Evolutionary conservation across 2,113 vertebrate genomes (phyloP).

Genomic region (Bostrychus sinensis): DNA sequence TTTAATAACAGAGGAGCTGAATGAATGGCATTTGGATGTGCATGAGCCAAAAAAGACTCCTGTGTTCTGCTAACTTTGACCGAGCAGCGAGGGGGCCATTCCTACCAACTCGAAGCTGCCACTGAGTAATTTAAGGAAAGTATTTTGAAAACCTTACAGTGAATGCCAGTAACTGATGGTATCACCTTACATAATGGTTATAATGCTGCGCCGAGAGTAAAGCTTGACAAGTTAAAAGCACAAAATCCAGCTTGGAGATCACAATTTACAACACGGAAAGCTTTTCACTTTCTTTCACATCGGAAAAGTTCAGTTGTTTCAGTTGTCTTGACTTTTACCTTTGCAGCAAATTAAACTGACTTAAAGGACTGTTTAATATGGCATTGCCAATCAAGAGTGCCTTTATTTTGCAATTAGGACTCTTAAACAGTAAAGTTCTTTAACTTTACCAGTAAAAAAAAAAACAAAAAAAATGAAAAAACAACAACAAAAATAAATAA

Average conservation of each 20-base stretch:
- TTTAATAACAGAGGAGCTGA: constrained; percentile 49
- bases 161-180: constrained; percentile 32
- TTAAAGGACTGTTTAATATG: too few relatives aligned
- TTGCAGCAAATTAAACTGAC: background rate
- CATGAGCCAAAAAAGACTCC: constrained; percentile 26
- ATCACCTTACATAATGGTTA: constrained; percentile 33
- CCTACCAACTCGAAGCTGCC: constrained; percentile 48
- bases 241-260: constrained; percentile 29
- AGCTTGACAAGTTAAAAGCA: constrained; percentile 3
- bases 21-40: constrained; percentile 38
- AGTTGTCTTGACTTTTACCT: background rate
- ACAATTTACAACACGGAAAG: constrained; percentile 9
- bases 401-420: too few relatives aligned
- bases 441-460: too few relatives aligned
- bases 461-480: too few relatives aligned
- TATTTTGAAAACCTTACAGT: constrained; percentile 28
- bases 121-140: constrained; percentile 39
- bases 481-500: too few relatives aligned
- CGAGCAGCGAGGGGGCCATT: constrained; percentile 23
- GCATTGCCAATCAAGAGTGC: too few relatives aligned
- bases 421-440: too few relatives aligned
- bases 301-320: constrained; percentile 19
- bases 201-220: constrained; percentile 13
- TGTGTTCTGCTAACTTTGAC: constrained; percentile 15
- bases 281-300: constrained; percentile 19